These are phyloP conservation scores for Diabrotica undecimpunctata DNA, from an alignment of 1,140 invertebrate genomes.

Conservation along the genomic window DNA sequence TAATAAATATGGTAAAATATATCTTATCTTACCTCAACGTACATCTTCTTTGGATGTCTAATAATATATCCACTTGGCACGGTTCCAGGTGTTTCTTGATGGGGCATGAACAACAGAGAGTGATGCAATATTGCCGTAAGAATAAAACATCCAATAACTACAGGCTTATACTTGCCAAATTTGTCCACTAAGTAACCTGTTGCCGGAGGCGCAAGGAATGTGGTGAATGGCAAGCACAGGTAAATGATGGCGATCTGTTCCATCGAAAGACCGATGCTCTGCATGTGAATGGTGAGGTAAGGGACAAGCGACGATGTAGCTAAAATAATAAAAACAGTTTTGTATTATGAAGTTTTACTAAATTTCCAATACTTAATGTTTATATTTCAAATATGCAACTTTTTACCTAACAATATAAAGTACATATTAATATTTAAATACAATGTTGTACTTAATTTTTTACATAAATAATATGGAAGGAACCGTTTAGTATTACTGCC, in stretches of 20 bases:
- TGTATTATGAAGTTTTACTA: not conserved
- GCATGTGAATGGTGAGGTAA: conserved; percentile 84
- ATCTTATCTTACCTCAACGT: conserved; percentile 56
- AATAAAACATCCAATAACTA: conserved; percentile 69
- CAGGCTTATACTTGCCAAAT: conserved; percentile 75
- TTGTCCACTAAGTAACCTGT: conserved; percentile 77
- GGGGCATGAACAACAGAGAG: conserved; percentile 66
- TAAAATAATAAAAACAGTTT: conserved; percentile 38
- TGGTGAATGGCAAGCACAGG: conserved; percentile 74
- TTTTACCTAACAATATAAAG: too few species aligned
- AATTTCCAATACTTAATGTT: not conserved
- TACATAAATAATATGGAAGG: too few species aligned
- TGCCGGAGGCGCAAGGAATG: conserved; percentile 73
- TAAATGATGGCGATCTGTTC: conserved; percentile 83
- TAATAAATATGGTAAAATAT: too few species aligned
- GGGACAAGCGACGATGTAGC: conserved; percentile 76
- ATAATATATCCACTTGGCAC: conserved; percentile 69
- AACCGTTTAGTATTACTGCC: too few species aligned
- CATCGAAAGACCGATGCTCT: conserved; percentile 76
- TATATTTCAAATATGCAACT: too few species aligned
- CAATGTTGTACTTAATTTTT: too few species aligned
- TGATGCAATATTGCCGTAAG: conserved; percentile 71
- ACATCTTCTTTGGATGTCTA: conserved; percentile 62
- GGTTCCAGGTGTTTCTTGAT: conserved; percentile 67
- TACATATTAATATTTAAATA: too few species aligned